Percentiles rank a stretch among this genome's conserved stretches.
phyloP scores from a whole-genome alignment of 2,797 vertebrate genomes.

The Protonibea diacanthus region DNA sequence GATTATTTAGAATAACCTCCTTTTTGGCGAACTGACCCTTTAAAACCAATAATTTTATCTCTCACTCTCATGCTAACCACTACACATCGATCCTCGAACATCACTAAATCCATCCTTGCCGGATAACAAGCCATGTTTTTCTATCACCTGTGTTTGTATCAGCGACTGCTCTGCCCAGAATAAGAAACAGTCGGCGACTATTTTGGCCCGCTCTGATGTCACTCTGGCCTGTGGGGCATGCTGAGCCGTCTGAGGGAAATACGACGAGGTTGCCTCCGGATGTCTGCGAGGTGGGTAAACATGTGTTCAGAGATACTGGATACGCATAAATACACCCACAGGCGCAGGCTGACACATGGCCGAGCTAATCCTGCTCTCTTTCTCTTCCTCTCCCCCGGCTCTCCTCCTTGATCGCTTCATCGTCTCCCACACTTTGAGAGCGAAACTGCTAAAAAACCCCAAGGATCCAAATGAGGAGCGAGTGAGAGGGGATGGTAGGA shows the following conservation, averaged over 20 bases:
- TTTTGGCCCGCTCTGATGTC: slow-evolving; percentile 32
- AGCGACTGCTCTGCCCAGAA: slow-evolving; percentile 25
- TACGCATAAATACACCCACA: slow-evolving; percentile 53
- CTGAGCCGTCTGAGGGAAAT: slow-evolving; percentile 31
- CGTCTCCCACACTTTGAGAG: slow-evolving; percentile 46
- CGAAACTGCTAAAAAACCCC: slow-evolving; percentile 34
- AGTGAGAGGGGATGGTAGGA: slow-evolving; percentile 32
- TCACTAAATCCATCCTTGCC: not conserved
- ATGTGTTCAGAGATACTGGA: slow-evolving; percentile 58
- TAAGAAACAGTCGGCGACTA: slow-evolving; percentile 14
- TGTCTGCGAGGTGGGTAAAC: slow-evolving; percentile 52
- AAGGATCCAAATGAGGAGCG: slow-evolving; percentile 46
- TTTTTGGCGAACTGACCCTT: not conserved
- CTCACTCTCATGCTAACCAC: not conserved
- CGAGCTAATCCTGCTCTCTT: slow-evolving; percentile 51
- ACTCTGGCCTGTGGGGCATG: slow-evolving; percentile 10
- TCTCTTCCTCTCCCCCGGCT: slow-evolving; percentile 3
- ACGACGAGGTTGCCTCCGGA: slow-evolving; percentile 27
- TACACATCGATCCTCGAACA: not conserved
- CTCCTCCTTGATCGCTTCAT: slow-evolving; percentile 40
- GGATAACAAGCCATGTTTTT: slow-evolving; percentile 8
- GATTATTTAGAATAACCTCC: not conserved
- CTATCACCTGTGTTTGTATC: slow-evolving; percentile 17
- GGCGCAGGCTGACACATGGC: slow-evolving; percentile 46
- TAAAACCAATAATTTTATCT: not conserved